Percentiles rank a stretch among this genome's conserved stretches.
Conservation (phyloP, 2,797 vertebrate genomes). For the Mormyrus hasselquistii region DNA sequence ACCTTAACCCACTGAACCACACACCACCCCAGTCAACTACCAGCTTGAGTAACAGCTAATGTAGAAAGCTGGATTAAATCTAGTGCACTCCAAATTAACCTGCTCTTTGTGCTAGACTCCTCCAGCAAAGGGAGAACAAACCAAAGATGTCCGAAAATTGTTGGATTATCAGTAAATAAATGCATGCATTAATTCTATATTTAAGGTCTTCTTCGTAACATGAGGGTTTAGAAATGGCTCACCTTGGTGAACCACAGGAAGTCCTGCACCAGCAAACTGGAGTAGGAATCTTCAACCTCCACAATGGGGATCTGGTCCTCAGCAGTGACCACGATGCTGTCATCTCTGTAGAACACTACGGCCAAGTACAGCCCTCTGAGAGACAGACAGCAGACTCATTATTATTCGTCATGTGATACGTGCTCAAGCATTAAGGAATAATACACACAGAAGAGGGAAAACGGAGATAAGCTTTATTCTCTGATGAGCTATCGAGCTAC, state of each 20-base stretch:
- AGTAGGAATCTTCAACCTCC: conserved; percentile 81
- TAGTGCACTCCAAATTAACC: background rate
- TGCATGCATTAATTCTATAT: background rate
- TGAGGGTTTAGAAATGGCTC: background rate
- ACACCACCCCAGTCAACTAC: background rate
- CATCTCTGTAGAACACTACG: conserved; percentile 79
- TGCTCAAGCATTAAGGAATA: background rate
- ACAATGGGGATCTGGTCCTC: conserved; percentile 87
- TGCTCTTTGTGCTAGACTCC: background rate
- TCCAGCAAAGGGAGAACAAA: background rate
- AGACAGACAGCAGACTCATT: background rate
- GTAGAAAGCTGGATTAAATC: background rate
- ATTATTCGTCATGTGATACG: background rate
- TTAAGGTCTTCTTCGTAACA: background rate
- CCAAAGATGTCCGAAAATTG: background rate
- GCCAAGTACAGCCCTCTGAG: conserved; percentile 77
- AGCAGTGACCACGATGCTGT: conserved; percentile 79
- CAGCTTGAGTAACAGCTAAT: background rate
- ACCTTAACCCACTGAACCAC: background rate
- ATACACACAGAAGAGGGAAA: background rate
- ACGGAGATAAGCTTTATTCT: background rate
- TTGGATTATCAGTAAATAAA: background rate
- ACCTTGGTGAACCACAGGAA: conserved; percentile 93
- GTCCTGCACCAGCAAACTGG: conserved; percentile 80
- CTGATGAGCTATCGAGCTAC: background rate